phyloP scores from a whole-genome alignment of 2,888 invertebrate species.

The Galeopsomyia nigrocyanea region DNA sequence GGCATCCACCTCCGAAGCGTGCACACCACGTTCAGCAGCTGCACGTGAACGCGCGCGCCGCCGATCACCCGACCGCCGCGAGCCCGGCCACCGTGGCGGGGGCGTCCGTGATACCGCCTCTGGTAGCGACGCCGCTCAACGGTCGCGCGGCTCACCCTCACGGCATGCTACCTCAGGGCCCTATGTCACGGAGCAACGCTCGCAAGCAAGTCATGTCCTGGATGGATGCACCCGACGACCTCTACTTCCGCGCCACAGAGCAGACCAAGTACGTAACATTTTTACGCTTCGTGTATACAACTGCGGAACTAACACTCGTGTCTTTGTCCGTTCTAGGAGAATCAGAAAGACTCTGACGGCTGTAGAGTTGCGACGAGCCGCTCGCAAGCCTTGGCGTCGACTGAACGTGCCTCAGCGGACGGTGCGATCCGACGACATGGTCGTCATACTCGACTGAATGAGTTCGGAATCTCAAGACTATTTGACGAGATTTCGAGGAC shows the following conservation, averaged over 20 bases:
- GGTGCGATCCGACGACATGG: conserved; percentile 66
- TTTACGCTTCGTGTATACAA: not conserved
- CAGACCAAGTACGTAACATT: conserved; percentile 82
- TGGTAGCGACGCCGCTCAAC: conserved; percentile 58
- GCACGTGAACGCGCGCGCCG: conserved; percentile 56
- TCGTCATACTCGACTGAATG: conserved; percentile 69
- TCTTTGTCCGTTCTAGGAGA: conserved; percentile 74
- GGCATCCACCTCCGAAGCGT: conserved; percentile 85
- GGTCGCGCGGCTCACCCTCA: conserved; percentile 64
- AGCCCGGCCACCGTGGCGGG: not conserved
- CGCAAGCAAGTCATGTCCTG: conserved; percentile 95
- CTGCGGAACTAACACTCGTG: not conserved
- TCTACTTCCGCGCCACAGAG: conserved; percentile 94
- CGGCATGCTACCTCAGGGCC: conserved; percentile 68
- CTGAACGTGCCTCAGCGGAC: conserved; percentile 62
- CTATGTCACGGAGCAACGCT: conserved; percentile 81
- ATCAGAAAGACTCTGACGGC: conserved; percentile 85
- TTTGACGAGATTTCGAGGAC: conserved; percentile 9
- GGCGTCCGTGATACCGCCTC: conserved; percentile 15
- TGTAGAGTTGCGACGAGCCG: conserved; percentile 84
- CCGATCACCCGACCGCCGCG: not conserved
- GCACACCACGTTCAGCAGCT: conserved; percentile 62
- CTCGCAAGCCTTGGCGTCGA: conserved; percentile 87
- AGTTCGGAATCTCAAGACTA: not conserved
- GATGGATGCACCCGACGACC: conserved; percentile 98